Evolutionary conservation across 1,140 invertebrate species (phyloP).

Genomic region (Oncopeltus fasciatus): DNA sequence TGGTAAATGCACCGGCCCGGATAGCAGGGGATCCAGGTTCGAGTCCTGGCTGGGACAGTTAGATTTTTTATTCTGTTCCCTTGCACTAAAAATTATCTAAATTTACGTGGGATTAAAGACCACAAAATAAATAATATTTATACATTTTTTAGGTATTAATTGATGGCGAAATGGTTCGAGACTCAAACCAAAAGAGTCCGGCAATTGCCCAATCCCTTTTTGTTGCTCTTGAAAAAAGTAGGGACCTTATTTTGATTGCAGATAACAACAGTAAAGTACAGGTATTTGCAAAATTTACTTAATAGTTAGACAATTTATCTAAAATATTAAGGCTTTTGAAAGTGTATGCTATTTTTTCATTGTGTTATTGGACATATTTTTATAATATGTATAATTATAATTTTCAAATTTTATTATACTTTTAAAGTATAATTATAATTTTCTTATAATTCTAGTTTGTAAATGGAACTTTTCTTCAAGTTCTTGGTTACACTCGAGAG

Average conservation of each 20-base stretch:
- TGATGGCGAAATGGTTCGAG: not conserved
- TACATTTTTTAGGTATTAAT: not conserved
- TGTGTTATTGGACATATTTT: too few relatives aligned
- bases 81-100: not conserved
- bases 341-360: too few relatives aligned
- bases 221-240: constrained; percentile 60
- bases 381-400: too few relatives aligned
- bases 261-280: constrained; percentile 69
- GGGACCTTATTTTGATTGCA: constrained; percentile 75
- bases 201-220: constrained; percentile 1
- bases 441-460: constrained; percentile 63
- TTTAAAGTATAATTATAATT: too few relatives aligned
- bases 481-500: constrained; percentile 54
- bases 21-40: not conserved
- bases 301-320: too few relatives aligned
- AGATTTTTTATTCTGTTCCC: not conserved
- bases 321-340: too few relatives aligned
- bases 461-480: constrained; percentile 60
- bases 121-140: not conserved
- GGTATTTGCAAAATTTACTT: too few relatives aligned
- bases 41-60: not conserved
- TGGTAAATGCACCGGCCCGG: too few relatives aligned
- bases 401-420: too few relatives aligned
- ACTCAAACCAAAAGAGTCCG: not conserved
- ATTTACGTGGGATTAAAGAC: too few relatives aligned